phyloP scores from a whole-genome alignment of 2,888 invertebrate genomes.

The Odiellus spinosus region DNA sequence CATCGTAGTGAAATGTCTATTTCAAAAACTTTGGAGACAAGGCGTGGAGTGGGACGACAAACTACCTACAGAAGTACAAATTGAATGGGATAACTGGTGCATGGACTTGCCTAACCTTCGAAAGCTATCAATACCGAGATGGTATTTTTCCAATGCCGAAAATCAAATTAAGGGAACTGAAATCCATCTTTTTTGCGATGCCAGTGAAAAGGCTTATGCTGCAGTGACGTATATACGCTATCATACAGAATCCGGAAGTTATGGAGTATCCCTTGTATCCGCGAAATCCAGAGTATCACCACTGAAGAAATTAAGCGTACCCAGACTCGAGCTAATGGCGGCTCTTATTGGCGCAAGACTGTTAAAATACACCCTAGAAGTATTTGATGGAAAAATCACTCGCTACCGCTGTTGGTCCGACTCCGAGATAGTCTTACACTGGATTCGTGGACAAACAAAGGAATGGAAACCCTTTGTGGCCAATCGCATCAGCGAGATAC shows the following conservation, averaged over 20 bases:
- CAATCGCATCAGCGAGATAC: conserved; percentile 2
- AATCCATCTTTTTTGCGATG: neutral
- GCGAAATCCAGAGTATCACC: neutral
- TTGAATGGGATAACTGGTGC: neutral
- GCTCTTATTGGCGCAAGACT: neutral
- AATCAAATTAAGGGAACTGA: neutral
- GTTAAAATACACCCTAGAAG: neutral
- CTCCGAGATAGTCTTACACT: neutral
- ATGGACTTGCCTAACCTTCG: neutral
- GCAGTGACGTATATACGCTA: neutral
- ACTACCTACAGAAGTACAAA: neutral
- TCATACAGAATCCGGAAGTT: neutral
- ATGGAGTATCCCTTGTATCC: neutral
- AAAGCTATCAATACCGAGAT: neutral
- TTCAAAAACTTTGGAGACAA: neutral
- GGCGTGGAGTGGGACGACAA: conserved; percentile 2
- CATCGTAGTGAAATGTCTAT: neutral
- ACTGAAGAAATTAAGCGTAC: too few relatives aligned
- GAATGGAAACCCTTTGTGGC: conserved; percentile 1
- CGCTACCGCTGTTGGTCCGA: neutral
- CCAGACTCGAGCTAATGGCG: too few relatives aligned
- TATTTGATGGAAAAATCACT: neutral
- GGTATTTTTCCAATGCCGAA: neutral
- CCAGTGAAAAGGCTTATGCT: too few relatives aligned
- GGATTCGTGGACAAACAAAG: neutral